These are phyloP conservation scores for Struthio camelus DNA, from an alignment of 2,113 vertebrate genomes.

Conservation along the genomic window DNA sequence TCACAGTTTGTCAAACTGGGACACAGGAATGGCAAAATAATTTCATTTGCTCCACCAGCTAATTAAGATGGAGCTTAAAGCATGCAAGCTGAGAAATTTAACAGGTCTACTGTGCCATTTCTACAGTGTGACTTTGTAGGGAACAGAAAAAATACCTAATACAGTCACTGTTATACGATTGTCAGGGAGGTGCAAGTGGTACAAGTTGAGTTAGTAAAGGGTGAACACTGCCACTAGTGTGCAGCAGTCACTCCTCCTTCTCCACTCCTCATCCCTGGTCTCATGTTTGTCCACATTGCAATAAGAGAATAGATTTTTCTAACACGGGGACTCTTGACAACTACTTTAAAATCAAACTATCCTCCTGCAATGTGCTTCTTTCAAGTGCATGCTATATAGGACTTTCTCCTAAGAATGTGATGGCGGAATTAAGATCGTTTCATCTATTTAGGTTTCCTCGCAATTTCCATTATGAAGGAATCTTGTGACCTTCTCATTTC, in stretches of 20 bases:
- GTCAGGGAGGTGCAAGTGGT: slow-evolving; percentile 23
- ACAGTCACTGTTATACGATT: slow-evolving; percentile 54
- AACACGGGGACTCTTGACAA: background rate
- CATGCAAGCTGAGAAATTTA: slow-evolving; percentile 56
- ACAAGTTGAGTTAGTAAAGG: background rate
- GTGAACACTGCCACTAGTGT: background rate
- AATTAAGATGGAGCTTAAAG: slow-evolving; percentile 73
- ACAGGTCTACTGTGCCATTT: slow-evolving; percentile 38
- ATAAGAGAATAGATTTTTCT: background rate
- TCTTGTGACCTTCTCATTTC: background rate
- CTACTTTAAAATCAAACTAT: background rate
- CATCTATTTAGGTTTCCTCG: background rate
- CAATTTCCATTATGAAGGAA: background rate
- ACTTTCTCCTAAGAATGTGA: background rate
- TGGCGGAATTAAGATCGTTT: background rate
- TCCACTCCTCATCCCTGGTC: background rate
- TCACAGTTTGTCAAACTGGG: slow-evolving; percentile 67
- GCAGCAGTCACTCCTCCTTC: background rate
- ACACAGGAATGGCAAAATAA: slow-evolving; percentile 66
- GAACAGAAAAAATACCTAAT: slow-evolving; percentile 59
- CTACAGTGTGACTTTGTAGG: slow-evolving; percentile 66
- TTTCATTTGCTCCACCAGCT: slow-evolving; percentile 54
- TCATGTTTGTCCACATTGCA: background rate
- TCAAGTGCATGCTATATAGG: rapidly evolving
- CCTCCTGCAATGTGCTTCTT: background rate